Evolutionary conservation across 2,113 vertebrate genomes (phyloP).

Genomic region (Psittacara wagleri): DNA sequence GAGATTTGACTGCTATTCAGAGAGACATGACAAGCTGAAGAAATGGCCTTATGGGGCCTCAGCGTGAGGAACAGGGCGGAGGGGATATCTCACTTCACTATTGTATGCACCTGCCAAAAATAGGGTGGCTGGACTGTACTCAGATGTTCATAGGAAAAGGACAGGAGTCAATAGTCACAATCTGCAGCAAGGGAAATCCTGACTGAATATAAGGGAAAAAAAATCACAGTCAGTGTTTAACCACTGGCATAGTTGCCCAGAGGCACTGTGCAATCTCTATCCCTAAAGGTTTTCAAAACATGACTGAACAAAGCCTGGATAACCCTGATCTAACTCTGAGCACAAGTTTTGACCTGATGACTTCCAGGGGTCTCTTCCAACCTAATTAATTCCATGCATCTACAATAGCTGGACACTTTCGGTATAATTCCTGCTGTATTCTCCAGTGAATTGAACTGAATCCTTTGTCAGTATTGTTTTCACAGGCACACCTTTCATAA

Average conservation of each 20-base stretch:
- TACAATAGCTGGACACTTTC: slow-evolving; percentile 34
- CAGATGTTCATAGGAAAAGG: background rate
- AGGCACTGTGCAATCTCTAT: background rate
- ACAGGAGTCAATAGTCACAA: background rate
- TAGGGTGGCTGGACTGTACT: background rate
- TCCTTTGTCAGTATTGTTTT: slow-evolving; percentile 45
- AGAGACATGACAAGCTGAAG: background rate
- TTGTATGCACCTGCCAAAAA: background rate
- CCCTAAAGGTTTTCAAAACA: slow-evolving; percentile 7
- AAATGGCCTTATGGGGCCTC: background rate
- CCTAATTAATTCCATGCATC: slow-evolving; percentile 21
- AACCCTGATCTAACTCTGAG: background rate
- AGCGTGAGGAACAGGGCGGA: background rate
- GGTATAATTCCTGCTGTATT: background rate
- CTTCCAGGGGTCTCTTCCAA: slow-evolving; percentile 23
- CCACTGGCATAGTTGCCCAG: background rate
- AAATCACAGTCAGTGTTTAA: background rate
- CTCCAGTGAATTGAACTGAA: background rate
- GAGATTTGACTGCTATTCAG: background rate
- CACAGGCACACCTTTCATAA: slow-evolving; percentile 53
- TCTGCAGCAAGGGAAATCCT: background rate
- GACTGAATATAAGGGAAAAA: background rate
- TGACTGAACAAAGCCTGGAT: background rate
- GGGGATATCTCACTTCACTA: background rate
- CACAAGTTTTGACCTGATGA: slow-evolving; percentile 21